Evolutionary conservation across 2,113 vertebrate species (phyloP).

Genomic region (Pseudorasbora parva): DNA sequence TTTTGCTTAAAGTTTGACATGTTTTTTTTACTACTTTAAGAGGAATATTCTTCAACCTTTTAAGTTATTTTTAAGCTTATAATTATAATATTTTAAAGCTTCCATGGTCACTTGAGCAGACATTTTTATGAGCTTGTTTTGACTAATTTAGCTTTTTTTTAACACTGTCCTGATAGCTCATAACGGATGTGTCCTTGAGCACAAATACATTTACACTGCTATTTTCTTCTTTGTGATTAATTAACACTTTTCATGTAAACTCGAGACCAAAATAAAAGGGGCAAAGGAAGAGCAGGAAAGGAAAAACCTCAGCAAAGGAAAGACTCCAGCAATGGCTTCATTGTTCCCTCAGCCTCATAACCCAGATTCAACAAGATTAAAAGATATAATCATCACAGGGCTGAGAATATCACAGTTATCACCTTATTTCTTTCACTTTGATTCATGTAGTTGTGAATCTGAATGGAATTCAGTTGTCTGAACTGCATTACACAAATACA

Average conservation of each 20-base stretch:
- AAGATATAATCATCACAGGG: conserved; percentile 30
- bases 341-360: conserved; percentile 42
- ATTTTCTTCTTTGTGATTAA: conserved; percentile 4
- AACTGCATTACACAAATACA: background rate
- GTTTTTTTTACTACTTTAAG: background rate
- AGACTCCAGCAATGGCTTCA: conserved; percentile 35
- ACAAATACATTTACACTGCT: conserved; percentile 11
- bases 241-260: conserved; percentile 25
- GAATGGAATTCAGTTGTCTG: background rate
- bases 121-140: conserved; percentile 15
- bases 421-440: background rate
- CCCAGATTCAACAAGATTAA: conserved; percentile 43
- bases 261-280: background rate
- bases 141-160: background rate
- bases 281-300: conserved; percentile 28
- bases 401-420: conserved; percentile 25
- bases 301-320: conserved; percentile 18
- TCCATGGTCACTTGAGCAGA: background rate
- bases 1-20: conserved; percentile 28
- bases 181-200: background rate
- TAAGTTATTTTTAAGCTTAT: conserved; percentile 3
- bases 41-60: background rate
- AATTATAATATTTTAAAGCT: conserved; percentile 2
- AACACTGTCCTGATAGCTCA: background rate
- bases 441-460: background rate